Conservation (phyloP, 30 jellyfish, hydroid and myxozoan genomes). For the Nemopilema nomurai region DNA sequence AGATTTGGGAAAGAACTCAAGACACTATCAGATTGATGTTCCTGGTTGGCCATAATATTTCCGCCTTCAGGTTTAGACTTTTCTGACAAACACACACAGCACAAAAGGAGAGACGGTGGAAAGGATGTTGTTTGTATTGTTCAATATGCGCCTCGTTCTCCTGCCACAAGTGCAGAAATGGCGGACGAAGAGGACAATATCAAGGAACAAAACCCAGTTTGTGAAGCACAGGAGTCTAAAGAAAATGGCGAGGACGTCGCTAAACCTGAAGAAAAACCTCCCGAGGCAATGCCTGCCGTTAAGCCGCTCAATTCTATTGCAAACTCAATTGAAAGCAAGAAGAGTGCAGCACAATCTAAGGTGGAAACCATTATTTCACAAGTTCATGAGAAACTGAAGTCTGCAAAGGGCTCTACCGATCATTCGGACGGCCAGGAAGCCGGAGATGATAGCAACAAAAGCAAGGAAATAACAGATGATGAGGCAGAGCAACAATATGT, state of each 20-base stretch:
- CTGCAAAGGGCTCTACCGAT: background rate
- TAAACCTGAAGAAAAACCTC: conserved; percentile 1
- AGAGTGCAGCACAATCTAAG: conserved; percentile 62
- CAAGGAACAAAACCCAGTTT: background rate
- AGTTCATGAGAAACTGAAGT: conserved; percentile 11
- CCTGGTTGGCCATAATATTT: no score
- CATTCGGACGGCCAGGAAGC: conserved; percentile 5
- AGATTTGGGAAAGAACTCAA: no score
- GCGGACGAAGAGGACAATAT: conserved; percentile 53
- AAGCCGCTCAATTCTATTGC: conserved; percentile 6
- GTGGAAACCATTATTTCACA: conserved; percentile 65
- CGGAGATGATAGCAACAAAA: background rate
- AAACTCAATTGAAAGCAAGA: conserved; percentile 62
- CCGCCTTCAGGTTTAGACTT: no score
- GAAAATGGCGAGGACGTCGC: conserved; percentile 23
- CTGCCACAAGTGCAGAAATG: conserved; percentile 29
- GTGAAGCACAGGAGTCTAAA: background rate
- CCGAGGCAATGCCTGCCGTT: background rate
- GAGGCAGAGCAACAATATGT: conserved; percentile 33
- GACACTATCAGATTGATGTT: no score
- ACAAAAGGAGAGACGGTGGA: no score
- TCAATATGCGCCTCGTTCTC: conserved; percentile 46
- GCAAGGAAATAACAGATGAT: background rate
- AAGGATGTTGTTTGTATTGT: background rate
- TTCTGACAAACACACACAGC: no score